These are phyloP conservation scores for Idaea dimidiata DNA, from an alignment of 2,888 invertebrate genomes.

Conservation along the genomic window DNA sequence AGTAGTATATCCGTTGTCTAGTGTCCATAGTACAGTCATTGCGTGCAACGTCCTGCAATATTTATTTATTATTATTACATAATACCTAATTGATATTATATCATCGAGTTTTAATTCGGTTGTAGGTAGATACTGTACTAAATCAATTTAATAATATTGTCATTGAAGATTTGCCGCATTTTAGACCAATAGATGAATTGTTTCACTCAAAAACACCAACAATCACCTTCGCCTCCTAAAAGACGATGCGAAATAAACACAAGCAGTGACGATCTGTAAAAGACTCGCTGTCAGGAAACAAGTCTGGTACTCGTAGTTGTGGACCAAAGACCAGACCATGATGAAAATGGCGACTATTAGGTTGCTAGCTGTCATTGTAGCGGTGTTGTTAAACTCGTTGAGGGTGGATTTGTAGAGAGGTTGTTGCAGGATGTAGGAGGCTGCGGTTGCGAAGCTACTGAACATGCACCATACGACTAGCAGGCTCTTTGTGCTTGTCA, in stretches of 20 bases:
- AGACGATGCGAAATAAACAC: conserved; percentile 58
- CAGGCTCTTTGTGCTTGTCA: conserved; percentile 56
- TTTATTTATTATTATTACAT: no score
- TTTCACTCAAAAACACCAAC: not conserved
- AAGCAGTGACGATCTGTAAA: conserved; percentile 58
- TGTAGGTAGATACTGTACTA: no score
- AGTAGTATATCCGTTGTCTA: no score
- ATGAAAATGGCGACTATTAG: conserved; percentile 58
- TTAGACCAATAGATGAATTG: no score
- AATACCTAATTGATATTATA: no score
- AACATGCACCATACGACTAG: conserved; percentile 70
- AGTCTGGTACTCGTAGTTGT: conserved; percentile 61
- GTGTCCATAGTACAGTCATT: no score
- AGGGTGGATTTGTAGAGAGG: conserved; percentile 66
- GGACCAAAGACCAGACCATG: conserved; percentile 58
- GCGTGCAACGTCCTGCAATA: no score
- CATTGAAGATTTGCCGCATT: no score
- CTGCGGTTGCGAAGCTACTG: conserved; percentile 64
- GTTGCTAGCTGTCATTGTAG: conserved; percentile 68
- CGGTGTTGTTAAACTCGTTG: conserved; percentile 71
- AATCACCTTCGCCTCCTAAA: conserved; percentile 59
- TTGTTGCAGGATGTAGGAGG: conserved; percentile 62
- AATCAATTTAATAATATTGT: no score
- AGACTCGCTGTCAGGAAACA: conserved; percentile 66
- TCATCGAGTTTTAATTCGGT: no score